phyloP scores from a whole-genome alignment of 2,888 invertebrate genomes.

The Cataglyphis cursor region DNA sequence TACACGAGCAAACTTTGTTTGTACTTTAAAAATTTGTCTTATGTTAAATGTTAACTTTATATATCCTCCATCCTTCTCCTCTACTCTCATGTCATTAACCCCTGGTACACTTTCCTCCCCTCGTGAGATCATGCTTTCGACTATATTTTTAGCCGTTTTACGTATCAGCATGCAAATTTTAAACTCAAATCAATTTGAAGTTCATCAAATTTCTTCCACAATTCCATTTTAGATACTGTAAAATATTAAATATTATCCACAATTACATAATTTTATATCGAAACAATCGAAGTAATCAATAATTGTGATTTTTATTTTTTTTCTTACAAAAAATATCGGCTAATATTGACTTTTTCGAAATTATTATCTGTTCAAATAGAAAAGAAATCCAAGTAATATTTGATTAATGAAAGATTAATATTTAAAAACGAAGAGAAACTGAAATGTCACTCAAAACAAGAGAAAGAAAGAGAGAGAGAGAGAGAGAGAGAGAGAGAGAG shows the following conservation, averaged over 20 bases:
- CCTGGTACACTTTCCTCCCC: not conserved
- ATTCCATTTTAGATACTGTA: not conserved
- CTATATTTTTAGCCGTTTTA: conserved; percentile 30
- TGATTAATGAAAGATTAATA: not conserved
- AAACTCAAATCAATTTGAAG: not conserved
- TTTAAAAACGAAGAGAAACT: not conserved
- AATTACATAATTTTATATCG: not conserved
- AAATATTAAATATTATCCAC: not conserved
- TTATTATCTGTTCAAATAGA: not conserved
- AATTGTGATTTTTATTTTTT: not conserved
- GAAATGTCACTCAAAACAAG: not conserved
- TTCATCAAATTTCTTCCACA: not conserved
- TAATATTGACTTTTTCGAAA: not conserved
- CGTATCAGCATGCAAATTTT: not conserved
- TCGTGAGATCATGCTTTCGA: not conserved
- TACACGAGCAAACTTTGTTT: not conserved
- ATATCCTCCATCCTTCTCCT: not conserved
- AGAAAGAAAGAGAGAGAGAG: not conserved
- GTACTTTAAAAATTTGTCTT: not conserved
- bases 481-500: not conserved
- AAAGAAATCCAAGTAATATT: not conserved
- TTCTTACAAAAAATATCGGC: not conserved
- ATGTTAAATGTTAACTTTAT: not conserved
- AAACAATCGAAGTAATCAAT: not conserved
- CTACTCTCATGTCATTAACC: not conserved